Base-by-base conservation (phyloP, 92 coral and sea anemone species). In the Epizoanthus fatuus region DNA sequence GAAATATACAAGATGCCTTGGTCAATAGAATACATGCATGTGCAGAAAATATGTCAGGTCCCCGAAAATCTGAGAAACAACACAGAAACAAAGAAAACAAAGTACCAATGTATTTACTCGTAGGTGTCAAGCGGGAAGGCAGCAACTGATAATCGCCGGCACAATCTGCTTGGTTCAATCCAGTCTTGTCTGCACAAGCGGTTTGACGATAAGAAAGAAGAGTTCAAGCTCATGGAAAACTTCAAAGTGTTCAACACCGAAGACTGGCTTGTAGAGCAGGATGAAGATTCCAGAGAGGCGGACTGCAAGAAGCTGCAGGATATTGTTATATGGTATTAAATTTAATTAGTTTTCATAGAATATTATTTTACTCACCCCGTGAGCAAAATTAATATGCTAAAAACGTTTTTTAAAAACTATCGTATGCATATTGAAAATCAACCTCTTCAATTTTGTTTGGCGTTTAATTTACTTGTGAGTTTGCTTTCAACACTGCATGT, bases 241-340 rank as follows among this genome's bases (percentile, higher is more conserved):
- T 72, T 72, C 77, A 59, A 47, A 59, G 77, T 72, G 77, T 72
- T 72, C 77, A 72, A 72, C 77, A 72, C 77, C 77, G 42, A 72
- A 72, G 77, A 72, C 77, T 72, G 77, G 77, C 77, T 72, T 72
- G 77, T 72, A 47, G 77, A 72, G 77, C 44, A 72, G 62, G 77
- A 72, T 72, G 77, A 72, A 49, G 52, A 49, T 72, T 72, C 77
- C 77, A 72, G 77, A 72, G 60, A 72, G 77, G 77, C 77, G 51
- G 77, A 72, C 77, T 72, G 77, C 77, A 72, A 72, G 62, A 72
- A 72, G 77, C 77, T 72, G 62, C 77, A 72, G 77, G 77, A 72
- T 72, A 72, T 72, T 72, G 77, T 72, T 72, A 72, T 72, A 72
- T 72, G 77, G 77, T 72, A 72, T 72, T 72, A 72, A 72, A 51